Conservation (phyloP, 2,888 invertebrate species). For the Watsonalla binaria region DNA sequence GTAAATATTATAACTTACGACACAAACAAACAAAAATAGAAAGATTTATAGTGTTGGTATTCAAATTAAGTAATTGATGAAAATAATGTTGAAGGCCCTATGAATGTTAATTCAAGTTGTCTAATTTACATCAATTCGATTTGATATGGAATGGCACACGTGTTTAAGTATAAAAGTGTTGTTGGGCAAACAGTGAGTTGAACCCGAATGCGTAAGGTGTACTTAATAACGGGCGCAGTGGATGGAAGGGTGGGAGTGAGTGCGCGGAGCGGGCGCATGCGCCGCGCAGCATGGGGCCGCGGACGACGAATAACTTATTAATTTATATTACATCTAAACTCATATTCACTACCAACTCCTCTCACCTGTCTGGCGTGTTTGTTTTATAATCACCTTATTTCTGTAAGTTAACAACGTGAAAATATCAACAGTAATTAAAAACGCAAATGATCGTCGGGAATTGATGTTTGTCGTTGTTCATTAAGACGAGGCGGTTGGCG, state of each 20-base stretch:
- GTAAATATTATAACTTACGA: too few relatives aligned
- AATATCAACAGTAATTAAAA: constrained; percentile 74
- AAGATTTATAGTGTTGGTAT: too few relatives aligned
- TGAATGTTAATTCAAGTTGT: not conserved
- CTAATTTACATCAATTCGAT: not conserved
- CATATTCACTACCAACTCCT: constrained; percentile 58
- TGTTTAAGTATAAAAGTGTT: not conserved
- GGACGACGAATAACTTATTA: constrained; percentile 66
- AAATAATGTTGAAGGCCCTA: not conserved
- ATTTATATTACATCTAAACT: constrained; percentile 70
- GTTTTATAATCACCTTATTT: constrained; percentile 64
- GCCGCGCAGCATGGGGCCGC: constrained; percentile 52
- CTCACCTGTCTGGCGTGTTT: constrained; percentile 73
- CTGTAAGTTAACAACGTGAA: constrained; percentile 70
- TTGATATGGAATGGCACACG: not conserved
- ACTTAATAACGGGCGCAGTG: constrained; percentile 31
- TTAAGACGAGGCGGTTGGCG: constrained; percentile 44
- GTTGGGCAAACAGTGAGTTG: not conserved
- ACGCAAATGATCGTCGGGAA: constrained; percentile 57
- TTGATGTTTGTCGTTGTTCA: constrained; percentile 60
- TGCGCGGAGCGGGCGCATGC: constrained; percentile 20
- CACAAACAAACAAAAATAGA: too few relatives aligned
- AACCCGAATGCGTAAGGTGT: constrained; percentile 5
- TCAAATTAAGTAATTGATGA: too few relatives aligned
- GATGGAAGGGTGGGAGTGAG: constrained; percentile 26